Conservation (phyloP, 2,113 vertebrate genomes). For the Tenebrosternarchus preto region DNA sequence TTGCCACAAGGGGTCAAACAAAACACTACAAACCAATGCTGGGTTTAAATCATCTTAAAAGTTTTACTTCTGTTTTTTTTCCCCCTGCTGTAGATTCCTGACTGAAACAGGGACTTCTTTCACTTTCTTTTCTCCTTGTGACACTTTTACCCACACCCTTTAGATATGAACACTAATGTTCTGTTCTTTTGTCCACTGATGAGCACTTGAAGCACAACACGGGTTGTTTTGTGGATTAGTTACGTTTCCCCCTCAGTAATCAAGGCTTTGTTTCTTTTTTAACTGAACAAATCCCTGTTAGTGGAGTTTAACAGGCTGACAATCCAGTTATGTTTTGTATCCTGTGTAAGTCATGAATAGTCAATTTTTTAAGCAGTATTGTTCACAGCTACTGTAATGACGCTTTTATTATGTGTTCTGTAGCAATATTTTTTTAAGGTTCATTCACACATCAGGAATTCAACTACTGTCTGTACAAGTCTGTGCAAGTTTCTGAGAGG, state of each 20-base stretch:
- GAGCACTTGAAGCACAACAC: not conserved
- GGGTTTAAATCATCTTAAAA: slow-evolving; percentile 48
- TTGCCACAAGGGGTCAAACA: slow-evolving; percentile 37
- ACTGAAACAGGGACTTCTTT: not conserved
- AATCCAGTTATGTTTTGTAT: not conserved
- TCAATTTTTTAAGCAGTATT: not conserved
- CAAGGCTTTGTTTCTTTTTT: not conserved
- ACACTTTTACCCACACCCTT: slow-evolving; percentile 11
- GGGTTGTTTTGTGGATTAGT: slow-evolving; percentile 9
- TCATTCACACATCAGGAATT: not conserved
- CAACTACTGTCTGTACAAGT: not conserved
- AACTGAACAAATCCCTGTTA: not conserved
- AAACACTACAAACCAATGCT: slow-evolving; percentile 45
- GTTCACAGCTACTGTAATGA: not conserved
- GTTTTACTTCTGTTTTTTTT: not conserved
- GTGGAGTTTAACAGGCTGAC: not conserved
- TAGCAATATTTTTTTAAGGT: not conserved
- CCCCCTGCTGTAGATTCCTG: not conserved
- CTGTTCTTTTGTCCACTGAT: slow-evolving; percentile 28
- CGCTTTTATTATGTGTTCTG: not conserved
- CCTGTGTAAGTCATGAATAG: not conserved
- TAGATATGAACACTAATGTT: slow-evolving; percentile 8
- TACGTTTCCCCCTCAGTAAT: slow-evolving; percentile 11
- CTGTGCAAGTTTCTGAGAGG: not conserved
- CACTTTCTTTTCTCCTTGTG: slow-evolving; percentile 12